Conservation (phyloP, 2,888 invertebrate genomes). For the Orchestes rusci region DNA sequence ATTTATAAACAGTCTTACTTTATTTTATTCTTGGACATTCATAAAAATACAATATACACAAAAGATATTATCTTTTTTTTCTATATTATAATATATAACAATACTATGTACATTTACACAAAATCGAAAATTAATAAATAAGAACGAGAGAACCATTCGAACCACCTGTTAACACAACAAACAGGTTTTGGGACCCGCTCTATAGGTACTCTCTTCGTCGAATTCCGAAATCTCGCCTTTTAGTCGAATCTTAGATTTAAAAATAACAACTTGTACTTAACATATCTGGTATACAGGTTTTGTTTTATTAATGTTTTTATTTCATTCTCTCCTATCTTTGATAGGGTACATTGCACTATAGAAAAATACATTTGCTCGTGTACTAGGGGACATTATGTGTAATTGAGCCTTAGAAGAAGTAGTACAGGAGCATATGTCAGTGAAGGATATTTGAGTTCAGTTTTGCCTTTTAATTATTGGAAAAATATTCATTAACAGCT, state of each 20-base stretch:
- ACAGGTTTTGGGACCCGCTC: slow-evolving; percentile 21
- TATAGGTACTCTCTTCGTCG: no score
- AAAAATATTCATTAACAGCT: no score
- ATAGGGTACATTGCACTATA: no score
- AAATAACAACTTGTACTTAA: slow-evolving; percentile 23
- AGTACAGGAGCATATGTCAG: no score
- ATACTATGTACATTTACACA: slow-evolving; percentile 35
- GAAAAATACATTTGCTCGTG: no score
- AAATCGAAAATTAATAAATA: slow-evolving; percentile 26
- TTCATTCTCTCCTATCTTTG: no score
- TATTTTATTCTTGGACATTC: slow-evolving; percentile 39
- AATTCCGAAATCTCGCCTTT: no score
- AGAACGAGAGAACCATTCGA: slow-evolving; percentile 12
- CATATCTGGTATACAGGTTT: slow-evolving; percentile 20
- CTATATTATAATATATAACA: slow-evolving; percentile 32
- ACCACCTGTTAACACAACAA: slow-evolving; percentile 12
- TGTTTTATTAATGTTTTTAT: no score
- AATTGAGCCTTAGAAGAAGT: no score
- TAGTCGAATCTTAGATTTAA: slow-evolving; percentile 23
- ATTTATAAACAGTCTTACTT: slow-evolving; percentile 38
- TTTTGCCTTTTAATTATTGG: no score
- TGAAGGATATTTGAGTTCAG: no score
- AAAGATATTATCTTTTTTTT: slow-evolving; percentile 33
- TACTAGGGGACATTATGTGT: no score
- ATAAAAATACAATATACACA: slow-evolving; percentile 38